These are phyloP conservation scores for Archocentrus centrarchus DNA, from an alignment of 2,113 vertebrate genomes.

Conservation along the genomic window DNA sequence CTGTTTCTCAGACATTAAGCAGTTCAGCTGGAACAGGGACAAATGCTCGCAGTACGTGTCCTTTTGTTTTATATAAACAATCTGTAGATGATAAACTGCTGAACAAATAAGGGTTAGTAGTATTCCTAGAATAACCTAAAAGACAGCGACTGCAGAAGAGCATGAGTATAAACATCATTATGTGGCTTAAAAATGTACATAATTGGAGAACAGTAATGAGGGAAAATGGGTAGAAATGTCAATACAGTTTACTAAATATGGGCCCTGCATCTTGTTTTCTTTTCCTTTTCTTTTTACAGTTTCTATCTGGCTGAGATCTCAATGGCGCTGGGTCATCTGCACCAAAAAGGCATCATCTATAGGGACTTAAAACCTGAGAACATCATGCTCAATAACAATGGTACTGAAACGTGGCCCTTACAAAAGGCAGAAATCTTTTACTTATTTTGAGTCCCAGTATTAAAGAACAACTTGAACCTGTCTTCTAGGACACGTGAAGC, in stretches of 20 bases:
- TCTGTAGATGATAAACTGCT: slow-evolving; percentile 14
- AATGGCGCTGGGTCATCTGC: slow-evolving; percentile 96
- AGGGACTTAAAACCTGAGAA: slow-evolving; percentile 98
- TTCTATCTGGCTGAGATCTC: slow-evolving; percentile 99
- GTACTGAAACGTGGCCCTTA: slow-evolving; percentile 62
- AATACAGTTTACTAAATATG: background rate
- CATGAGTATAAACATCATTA: background rate
- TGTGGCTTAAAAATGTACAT: background rate
- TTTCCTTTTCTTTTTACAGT: slow-evolving; percentile 70
- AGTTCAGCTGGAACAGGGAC: background rate
- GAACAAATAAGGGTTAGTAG: slow-evolving; percentile 29
- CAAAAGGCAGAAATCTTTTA: background rate
- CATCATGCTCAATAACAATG: slow-evolving; percentile 98
- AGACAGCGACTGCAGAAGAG: background rate
- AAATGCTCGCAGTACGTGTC: background rate
- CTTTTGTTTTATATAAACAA: slow-evolving; percentile 52
- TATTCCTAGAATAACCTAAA: slow-evolving; percentile 16
- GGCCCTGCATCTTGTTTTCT: background rate
- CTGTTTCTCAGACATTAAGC: background rate
- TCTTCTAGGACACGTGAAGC: slow-evolving; percentile 91
- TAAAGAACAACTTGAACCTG: background rate
- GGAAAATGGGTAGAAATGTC: background rate
- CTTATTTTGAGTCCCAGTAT: background rate
- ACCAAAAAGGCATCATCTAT: slow-evolving; percentile 99
- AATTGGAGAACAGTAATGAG: background rate